Conservation (phyloP, 2,113 vertebrate species). For the Equus przewalskii region DNA sequence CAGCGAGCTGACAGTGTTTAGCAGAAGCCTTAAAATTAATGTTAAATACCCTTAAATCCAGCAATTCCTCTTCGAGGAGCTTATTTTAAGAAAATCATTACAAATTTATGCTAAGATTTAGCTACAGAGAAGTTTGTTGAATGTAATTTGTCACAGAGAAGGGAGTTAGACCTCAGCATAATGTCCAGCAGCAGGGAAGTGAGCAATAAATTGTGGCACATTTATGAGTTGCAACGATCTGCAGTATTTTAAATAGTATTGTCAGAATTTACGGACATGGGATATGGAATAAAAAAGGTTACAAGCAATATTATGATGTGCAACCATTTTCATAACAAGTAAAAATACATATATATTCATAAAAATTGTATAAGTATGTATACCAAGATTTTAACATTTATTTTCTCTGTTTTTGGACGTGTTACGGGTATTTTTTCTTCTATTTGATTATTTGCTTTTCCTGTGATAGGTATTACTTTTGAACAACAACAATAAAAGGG, state of each 20-base stretch:
- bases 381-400: background rate
- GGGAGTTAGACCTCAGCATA: background rate
- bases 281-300: background rate
- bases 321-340: background rate
- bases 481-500: too few species aligned
- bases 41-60: background rate
- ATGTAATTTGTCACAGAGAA: background rate
- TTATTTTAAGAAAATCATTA: constrained; percentile 51
- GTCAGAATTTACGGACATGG: background rate
- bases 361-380: background rate
- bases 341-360: background rate
- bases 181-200: background rate
- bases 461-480: background rate
- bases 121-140: constrained; percentile 29
- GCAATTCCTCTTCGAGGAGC: constrained; percentile 2
- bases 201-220: background rate
- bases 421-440: background rate
- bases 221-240: background rate
- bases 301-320: background rate
- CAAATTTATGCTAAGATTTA: constrained; percentile 22
- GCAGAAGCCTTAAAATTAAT: constrained; percentile 31
- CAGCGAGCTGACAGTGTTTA: constrained; percentile 13
- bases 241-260: background rate
- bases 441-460: background rate
- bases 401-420: background rate